Evolutionary conservation across 35 echinoderm and acorn worm species (phyloP), one percentile per base, ranked within the genome.

Genomic region (Apostichopus parvimensis): DNA sequence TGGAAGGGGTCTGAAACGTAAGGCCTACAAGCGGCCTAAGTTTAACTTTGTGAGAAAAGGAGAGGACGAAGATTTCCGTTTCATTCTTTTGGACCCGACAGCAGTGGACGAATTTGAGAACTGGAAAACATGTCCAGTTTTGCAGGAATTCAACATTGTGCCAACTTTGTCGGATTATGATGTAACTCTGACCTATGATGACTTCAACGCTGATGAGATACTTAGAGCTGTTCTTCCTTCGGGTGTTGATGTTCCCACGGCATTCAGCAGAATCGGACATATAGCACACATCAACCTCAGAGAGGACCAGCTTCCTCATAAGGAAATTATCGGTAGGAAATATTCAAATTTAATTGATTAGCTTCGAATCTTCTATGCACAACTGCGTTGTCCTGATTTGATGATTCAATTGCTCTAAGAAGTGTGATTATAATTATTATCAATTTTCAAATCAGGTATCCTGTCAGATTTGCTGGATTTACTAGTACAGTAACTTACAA

Each of bases 191-290:
- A 94, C 79, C 5, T 98, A 98, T 64, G 72, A 87, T 0, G 91
- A 98, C 80, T 98, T 95, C 91, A 95, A 25, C 13, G 21, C 71
- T 8, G 89, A 95, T 77, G 97, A 98, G 77, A 79, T 98, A 0
- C 73, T 98, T 12, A 73, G 79, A 91, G 78, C 94, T 15, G 25
- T 96, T 85, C 54, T 98, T 52, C 97, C 97, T 0, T 10, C 23
- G 22, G 90, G 73, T 15, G 77, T 98, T 0, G 93, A 94, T 58
- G 91, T 96, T 13, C 93, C 94, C 8, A 93, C 90, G 7, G 93
- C 93, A 6, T 99, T 94, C 59, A 99, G 97, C 87, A 94, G 91
- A 65, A 92, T 99, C 64, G 97, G 97, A 10, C 97, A 99, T 68
- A 99, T 99, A 26, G 95, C 89, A 5, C 97, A 99, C 57, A 15